These are phyloP conservation scores for Phrynosoma platyrhinos DNA, from an alignment of 2,113 vertebrate genomes.

Conservation along the genomic window DNA sequence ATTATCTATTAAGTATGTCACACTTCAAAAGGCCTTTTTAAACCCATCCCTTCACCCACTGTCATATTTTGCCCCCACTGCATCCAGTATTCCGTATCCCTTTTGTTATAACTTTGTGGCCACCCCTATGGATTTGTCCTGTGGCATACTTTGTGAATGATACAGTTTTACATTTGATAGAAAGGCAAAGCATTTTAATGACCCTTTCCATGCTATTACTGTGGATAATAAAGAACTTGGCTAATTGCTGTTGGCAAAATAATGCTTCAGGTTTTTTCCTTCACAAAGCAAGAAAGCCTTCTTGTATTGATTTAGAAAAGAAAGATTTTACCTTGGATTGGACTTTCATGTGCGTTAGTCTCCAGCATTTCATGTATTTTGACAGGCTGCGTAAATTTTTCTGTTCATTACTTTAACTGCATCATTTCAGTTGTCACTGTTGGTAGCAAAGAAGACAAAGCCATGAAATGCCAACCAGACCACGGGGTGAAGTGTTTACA, in stretches of 20 bases:
- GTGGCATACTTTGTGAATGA: not conserved
- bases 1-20: not conserved
- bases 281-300: not conserved
- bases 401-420: constrained; percentile 62
- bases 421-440: constrained; percentile 63
- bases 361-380: constrained; percentile 56
- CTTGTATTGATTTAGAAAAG: constrained; percentile 24
- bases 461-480: constrained; percentile 35
- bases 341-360: constrained; percentile 48
- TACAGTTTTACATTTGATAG: constrained; percentile 1
- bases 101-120: not conserved
- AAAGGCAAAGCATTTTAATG: not conserved
- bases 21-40: not conserved
- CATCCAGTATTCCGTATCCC: not conserved
- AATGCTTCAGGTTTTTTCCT: constrained; percentile 12
- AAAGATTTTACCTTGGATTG: constrained; percentile 56
- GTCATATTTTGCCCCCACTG: not conserved
- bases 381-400: constrained; percentile 64
- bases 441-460: constrained; percentile 47
- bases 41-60: not conserved
- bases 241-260: constrained; percentile 10
- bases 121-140: not conserved
- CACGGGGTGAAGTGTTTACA: constrained; percentile 32
- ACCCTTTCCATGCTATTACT: constrained; percentile 9
- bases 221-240: not conserved